Conservation (phyloP, 2,113 vertebrate genomes). For the Dromaius novaehollandiae region DNA sequence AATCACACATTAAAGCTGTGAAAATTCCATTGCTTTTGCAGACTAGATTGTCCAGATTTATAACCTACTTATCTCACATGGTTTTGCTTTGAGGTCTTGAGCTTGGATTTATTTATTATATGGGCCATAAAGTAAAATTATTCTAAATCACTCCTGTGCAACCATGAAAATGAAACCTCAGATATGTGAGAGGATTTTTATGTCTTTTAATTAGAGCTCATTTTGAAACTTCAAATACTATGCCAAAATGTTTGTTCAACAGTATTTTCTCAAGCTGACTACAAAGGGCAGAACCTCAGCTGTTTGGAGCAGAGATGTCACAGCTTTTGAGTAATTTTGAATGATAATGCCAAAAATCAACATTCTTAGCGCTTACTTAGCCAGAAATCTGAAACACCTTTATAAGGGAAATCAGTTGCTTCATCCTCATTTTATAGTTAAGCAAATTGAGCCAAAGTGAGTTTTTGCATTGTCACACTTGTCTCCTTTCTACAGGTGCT, state of each 20-base stretch:
- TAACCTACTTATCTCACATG: conserved; percentile 21
- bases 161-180: conserved; percentile 47
- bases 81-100: conserved; percentile 37
- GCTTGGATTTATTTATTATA: conserved; percentile 55
- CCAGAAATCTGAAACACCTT: neutral
- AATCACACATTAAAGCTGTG: conserved; percentile 33
- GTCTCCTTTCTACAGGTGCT: neutral
- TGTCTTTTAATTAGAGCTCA: conserved; percentile 57
- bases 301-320: neutral
- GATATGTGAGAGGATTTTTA: conserved; percentile 43
- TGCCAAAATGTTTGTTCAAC: conserved; percentile 11
- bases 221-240: conserved; percentile 5
- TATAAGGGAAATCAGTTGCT: neutral
- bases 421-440: neutral
- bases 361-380: neutral
- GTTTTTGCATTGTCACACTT: neutral
- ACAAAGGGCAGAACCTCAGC: neutral
- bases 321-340: neutral
- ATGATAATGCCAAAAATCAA: neutral
- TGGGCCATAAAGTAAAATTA: conserved; percentile 47
- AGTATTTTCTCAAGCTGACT: neutral
- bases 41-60: conserved; percentile 40
- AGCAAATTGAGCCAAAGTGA: neutral
- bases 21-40: conserved; percentile 42
- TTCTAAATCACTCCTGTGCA: conserved; percentile 58